A percentile compares a stretch with the other conserved stretches of the same genome.
These are phyloP conservation scores for Plagodis pulveraria DNA, from an alignment of 2,888 invertebrate species.

Conservation along the genomic window DNA sequence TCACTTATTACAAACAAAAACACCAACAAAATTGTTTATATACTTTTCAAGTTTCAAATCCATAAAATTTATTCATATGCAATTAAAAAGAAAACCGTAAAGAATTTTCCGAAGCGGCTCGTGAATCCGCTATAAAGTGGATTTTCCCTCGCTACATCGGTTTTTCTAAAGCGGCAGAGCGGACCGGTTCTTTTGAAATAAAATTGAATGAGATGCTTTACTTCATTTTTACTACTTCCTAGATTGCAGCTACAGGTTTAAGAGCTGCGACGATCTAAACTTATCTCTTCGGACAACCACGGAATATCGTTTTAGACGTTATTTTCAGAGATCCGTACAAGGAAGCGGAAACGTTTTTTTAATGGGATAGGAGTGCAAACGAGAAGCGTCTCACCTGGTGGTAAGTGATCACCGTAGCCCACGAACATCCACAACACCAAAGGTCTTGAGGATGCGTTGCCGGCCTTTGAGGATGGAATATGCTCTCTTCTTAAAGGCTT, in stretches of 20 bases:
- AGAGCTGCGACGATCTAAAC: slow-evolving; percentile 12
- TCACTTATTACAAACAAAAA: background rate
- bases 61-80: slow-evolving; percentile 5
- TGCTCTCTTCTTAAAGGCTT: too few species aligned
- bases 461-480: too few species aligned
- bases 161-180: slow-evolving; percentile 29
- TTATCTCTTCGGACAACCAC: background rate
- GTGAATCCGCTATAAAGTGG: slow-evolving; percentile 22
- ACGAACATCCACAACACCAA: too few species aligned
- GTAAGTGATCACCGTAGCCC: too few species aligned
- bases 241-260: slow-evolving; percentile 23
- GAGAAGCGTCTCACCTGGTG: too few species aligned
- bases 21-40: background rate
- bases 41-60: background rate
- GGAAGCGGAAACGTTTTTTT: too few species aligned
- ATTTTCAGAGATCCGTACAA: too few species aligned
- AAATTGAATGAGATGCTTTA: slow-evolving; percentile 26
- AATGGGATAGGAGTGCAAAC: too few species aligned
- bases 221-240: slow-evolving; percentile 17
- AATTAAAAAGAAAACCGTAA: slow-evolving; percentile 22
- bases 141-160: slow-evolving; percentile 28
- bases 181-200: slow-evolving; percentile 29
- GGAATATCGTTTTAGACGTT: too few species aligned
- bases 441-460: too few species aligned
- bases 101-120: slow-evolving; percentile 13